phyloP scores from a whole-genome alignment of 2,113 vertebrate species.

The Mungos mungo region DNA sequence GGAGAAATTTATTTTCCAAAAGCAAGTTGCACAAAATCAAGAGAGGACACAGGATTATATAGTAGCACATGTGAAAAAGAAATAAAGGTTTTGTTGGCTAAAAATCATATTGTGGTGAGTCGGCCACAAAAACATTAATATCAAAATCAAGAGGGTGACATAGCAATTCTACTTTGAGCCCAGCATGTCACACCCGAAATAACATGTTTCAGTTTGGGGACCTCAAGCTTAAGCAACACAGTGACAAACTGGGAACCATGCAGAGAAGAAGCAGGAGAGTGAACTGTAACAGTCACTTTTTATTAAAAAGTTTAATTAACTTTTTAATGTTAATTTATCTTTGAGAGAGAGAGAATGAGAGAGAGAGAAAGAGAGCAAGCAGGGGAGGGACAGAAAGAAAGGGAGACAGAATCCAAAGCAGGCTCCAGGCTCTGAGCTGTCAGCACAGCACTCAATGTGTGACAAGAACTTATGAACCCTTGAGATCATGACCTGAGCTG shows the following conservation, averaged over 20 bases:
- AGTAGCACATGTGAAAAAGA: not conserved
- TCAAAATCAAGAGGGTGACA: not conserved
- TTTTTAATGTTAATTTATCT: too few relatives aligned
- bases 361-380: too few relatives aligned
- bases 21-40: not conserved
- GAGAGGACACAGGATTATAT: not conserved
- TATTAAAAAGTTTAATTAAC: too few relatives aligned
- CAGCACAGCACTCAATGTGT: too few relatives aligned
- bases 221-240: not conserved
- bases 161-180: not conserved
- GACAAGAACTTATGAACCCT: too few relatives aligned
- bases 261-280: not conserved
- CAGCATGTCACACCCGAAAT: not conserved
- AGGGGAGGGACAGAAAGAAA: too few relatives aligned
- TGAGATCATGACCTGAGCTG: too few relatives aligned
- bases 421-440: too few relatives aligned
- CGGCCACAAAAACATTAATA: not conserved
- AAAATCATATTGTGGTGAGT: not conserved
- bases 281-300: not conserved
- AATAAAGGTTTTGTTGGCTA: not conserved
- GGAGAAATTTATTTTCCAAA: constrained; percentile 35
- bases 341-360: too few relatives aligned
- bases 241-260: not conserved
- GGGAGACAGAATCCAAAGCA: too few relatives aligned
- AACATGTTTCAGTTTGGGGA: not conserved